Evolutionary conservation across 2,113 vertebrate genomes (phyloP), one percentile per base, ranked within the genome.

Genomic region (Potamarius usumacintae): DNA sequence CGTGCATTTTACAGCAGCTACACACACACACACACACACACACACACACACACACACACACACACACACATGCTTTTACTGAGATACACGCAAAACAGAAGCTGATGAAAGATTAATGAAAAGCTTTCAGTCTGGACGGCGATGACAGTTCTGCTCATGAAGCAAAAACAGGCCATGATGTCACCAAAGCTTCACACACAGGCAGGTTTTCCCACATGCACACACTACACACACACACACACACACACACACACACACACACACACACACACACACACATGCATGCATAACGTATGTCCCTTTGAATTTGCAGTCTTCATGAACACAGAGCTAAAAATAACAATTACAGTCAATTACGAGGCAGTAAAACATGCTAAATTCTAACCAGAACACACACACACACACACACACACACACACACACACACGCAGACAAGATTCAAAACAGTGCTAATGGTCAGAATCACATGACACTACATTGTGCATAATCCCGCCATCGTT

Each of bases 91-190:
- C 55, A 89, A 90, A 89, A 91, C 91, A 85, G 69, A 88, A 84
- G 86, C 86, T 82, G 93, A 94, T 93, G 93, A 95, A 91, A 93
- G 93, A 94, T 94, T 94, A 94, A 94, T 94, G 92, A 94, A 90
- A 92, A 91, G 88, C 92, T 88, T 91, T 94, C 91, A 90, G 90
- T 90, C 89, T 88, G 52, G 50, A 91, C 65, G 86, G 52, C 50
- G 86, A 82, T 83, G 91, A 89, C 85, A 88, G 67, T 92, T 94
- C 85, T 92, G 92, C 93, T 86, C 91, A 92, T 57, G 89, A 88
- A 91, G 92, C 91, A 67, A 82, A 89, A 81, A 89, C 30, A 81
- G 55, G 34, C 60, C 20, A 90, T 92, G 92, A 94, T 92, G 92
- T 94, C 92, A 93, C 88, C 85, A 85, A 30, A 87, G 87, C 89